Evolutionary conservation across 2,888 invertebrate species (phyloP), one percentile per base, ranked within the genome.

Genomic region (Autographa pulchrina): DNA sequence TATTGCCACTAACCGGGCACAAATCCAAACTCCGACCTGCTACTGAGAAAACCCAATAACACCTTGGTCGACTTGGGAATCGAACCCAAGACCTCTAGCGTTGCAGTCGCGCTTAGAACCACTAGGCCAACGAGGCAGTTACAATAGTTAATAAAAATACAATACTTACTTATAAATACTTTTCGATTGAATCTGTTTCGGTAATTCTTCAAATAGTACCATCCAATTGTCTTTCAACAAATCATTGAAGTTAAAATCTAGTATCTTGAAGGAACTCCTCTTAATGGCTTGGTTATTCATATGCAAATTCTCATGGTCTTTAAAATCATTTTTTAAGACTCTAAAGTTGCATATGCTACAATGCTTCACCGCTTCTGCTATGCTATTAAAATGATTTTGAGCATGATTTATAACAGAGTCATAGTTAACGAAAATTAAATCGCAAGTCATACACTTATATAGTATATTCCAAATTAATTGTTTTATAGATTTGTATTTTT

Each of bases 391-490:
- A 63, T 94, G 93, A 0, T 84, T 82, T 43, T 93, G 93, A 2
- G 89, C 85, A 61, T 94, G 94, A 0, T 89, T 90, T 0, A 94
- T 89, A 0, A 88, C 89, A 0, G 84, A 78, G 31, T 93, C 92
- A 54, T 94, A 94, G 0, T 81, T 77, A 58, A 92, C 89, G 0
- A 88, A 87, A 0, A 89, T 80, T 0, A 90, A 70, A 0, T 89
- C 83, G 48, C 94, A 94, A 0, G 69, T 63, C 0, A 63, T 41
- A 65, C 94, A 94, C 3, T 80, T 68, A 31, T 86, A 93, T 0
- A 93, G 72, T 0, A 93, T 86, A 14, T 93, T 90, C 93, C 93
- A 93, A 11, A 86, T 86, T n/a, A n/a, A n/a, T 0, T 82, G 82
- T 11, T 86, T 86, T 0, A 92, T 70, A 0, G 86, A 86, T 14